These are phyloP conservation scores for Trichomalopsis sarcophagae DNA, from an alignment of 1,140 invertebrate species.

Conservation along the genomic window DNA sequence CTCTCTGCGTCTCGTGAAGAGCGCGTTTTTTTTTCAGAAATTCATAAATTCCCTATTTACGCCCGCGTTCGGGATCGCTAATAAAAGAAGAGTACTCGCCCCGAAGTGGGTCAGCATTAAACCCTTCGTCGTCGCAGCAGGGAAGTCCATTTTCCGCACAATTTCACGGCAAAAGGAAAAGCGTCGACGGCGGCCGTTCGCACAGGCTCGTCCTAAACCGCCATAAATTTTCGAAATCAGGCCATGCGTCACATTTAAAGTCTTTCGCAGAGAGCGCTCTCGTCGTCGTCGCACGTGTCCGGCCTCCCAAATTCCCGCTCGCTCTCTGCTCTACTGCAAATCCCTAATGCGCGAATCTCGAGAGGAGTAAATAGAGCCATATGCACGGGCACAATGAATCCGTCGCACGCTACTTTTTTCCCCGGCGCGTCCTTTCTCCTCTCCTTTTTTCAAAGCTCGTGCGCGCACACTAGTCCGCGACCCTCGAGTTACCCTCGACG, in stretches of 20 bases:
- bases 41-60: no score
- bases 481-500: constrained; percentile 2
- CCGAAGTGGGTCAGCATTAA: neutral
- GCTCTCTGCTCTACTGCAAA: neutral
- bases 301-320: neutral
- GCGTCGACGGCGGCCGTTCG: neutral
- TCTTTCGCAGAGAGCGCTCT: neutral
- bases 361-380: constrained; percentile 40
- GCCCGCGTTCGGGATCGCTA: no score
- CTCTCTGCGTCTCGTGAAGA: no score
- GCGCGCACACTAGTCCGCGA: neutral
- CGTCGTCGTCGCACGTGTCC: neutral
- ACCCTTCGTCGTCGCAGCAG: neutral
- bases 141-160: constrained; percentile 34
- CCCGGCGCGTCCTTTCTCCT: neutral
- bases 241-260: constrained; percentile 32
- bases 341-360: neutral
- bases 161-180: constrained; percentile 20
- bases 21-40: no score
- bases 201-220: neutral
- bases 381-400: constrained; percentile 1
- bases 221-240: constrained; percentile 15
- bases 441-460: neutral
- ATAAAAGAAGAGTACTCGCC: neutral
- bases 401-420: neutral